A percentile compares a stretch with the other conserved stretches of the same genome.
Conservation (phyloP, 2,797 vertebrate genomes). For the Sylvilagus floridanus region DNA sequence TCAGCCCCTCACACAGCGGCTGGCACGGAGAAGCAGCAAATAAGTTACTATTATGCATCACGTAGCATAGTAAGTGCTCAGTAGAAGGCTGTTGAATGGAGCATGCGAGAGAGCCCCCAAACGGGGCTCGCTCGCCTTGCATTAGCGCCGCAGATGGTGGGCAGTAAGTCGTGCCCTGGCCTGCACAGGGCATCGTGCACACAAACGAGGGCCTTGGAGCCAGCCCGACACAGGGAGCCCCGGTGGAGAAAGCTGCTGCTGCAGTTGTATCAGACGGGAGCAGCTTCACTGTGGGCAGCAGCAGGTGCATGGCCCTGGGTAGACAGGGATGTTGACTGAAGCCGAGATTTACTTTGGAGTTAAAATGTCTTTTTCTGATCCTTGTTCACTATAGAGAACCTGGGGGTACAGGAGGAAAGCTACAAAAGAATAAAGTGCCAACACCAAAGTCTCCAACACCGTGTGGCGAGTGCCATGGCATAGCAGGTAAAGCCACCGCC, state of each 20-base stretch:
- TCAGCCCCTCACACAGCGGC: neutral
- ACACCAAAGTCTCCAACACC: neutral
- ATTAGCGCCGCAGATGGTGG: neutral
- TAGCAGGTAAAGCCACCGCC: too few species aligned
- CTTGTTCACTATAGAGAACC: neutral
- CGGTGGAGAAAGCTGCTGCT: neutral
- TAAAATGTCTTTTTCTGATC: neutral
- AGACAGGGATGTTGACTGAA: neutral
- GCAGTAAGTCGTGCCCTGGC: neutral
- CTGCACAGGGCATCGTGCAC: neutral
- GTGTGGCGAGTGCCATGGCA: too few species aligned
- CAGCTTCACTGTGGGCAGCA: neutral
- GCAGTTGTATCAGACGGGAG: too few species aligned
- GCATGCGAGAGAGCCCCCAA: neutral
- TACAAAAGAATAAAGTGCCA: neutral
- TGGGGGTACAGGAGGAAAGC: neutral
- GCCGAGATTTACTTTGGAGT: neutral
- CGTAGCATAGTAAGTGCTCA: neutral
- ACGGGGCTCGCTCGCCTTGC: accelerated
- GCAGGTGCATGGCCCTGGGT: neutral
- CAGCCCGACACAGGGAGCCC: too few species aligned
- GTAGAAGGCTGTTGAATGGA: neutral
- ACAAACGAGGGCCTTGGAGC: neutral
- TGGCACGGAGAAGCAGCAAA: neutral
- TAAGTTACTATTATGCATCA: neutral